Evolutionary conservation across 2,888 invertebrate species (phyloP).

Genomic region (Micropterix aruncella): DNA sequence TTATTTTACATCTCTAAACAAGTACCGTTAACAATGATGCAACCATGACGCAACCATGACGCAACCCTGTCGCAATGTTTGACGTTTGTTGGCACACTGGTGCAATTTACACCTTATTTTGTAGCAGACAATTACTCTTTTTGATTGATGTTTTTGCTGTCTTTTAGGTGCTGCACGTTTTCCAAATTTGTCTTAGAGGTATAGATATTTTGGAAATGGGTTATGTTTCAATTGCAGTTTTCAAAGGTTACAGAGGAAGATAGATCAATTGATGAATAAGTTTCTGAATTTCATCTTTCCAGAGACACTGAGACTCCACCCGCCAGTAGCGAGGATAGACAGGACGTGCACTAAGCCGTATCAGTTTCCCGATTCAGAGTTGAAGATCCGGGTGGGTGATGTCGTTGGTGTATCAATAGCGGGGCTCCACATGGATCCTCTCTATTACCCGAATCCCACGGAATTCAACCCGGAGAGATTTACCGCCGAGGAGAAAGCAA

Average conservation of each 20-base stretch:
- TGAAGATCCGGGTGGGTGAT: conserved; percentile 30
- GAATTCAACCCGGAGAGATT: conserved; percentile 40
- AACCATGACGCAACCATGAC: too few relatives aligned
- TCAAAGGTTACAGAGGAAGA: neutral
- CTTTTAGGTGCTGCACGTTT: too few relatives aligned
- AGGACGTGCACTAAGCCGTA: conserved; percentile 40
- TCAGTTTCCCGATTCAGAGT: conserved; percentile 28
- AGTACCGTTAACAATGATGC: too few relatives aligned
- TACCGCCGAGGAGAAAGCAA: conserved; percentile 33
- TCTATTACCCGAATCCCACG: conserved; percentile 38
- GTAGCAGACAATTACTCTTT: too few relatives aligned
- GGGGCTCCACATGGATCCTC: conserved; percentile 39
- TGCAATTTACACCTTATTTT: too few relatives aligned
- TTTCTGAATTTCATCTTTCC: conserved; percentile 14
- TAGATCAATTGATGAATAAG: conserved; percentile 2
- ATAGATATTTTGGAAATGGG: too few relatives aligned
- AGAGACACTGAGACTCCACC: conserved; percentile 45
- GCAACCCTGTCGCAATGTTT: too few relatives aligned
- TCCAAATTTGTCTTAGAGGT: too few relatives aligned
- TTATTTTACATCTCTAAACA: too few relatives aligned
- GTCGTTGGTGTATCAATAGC: conserved; percentile 29
- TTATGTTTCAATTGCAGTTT: neutral
- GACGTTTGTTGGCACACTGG: too few relatives aligned
- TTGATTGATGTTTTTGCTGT: too few relatives aligned
- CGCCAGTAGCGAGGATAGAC: conserved; percentile 37